Conservation (phyloP, 2,113 vertebrate genomes). For the Podiceps cristatus region DNA sequence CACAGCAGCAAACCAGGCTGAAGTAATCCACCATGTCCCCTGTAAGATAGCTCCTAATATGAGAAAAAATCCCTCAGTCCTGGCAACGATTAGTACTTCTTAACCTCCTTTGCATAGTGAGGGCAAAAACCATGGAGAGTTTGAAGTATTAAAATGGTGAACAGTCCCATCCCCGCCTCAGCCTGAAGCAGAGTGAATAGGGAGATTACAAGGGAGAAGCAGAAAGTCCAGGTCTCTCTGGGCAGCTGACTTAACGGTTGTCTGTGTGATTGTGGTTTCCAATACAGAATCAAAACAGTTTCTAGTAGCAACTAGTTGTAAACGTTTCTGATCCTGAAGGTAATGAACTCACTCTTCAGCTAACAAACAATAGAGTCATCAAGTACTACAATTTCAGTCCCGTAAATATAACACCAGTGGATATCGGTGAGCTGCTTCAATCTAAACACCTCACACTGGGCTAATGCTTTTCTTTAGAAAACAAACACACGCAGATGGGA, state of each 20-base stretch:
- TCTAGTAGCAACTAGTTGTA: constrained; percentile 49
- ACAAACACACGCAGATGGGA: constrained; percentile 62
- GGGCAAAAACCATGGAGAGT: neutral
- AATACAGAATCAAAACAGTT: constrained; percentile 52
- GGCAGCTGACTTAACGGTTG: neutral
- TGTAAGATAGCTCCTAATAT: neutral
- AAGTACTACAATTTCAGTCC: constrained; percentile 5
- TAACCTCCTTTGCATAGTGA: neutral
- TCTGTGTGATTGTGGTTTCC: constrained; percentile 35
- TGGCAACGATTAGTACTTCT: neutral
- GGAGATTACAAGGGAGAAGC: neutral
- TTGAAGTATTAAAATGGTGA: neutral
- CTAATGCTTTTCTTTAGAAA: constrained; percentile 36
- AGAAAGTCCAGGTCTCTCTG: constrained; percentile 8
- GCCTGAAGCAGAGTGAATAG: neutral
- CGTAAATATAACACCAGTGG: neutral
- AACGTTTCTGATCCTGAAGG: constrained; percentile 27
- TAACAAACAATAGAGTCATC: constrained; percentile 38
- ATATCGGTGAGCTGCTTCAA: neutral
- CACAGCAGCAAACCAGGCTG: neutral
- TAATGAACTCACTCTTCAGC: constrained; percentile 37
- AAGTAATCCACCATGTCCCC: neutral
- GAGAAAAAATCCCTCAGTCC: neutral
- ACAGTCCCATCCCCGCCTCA: neutral
- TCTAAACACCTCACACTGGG: constrained; percentile 2